phyloP scores from a whole-genome alignment of 2,113 vertebrate genomes.

The Paramormyrops kingsleyae region DNA sequence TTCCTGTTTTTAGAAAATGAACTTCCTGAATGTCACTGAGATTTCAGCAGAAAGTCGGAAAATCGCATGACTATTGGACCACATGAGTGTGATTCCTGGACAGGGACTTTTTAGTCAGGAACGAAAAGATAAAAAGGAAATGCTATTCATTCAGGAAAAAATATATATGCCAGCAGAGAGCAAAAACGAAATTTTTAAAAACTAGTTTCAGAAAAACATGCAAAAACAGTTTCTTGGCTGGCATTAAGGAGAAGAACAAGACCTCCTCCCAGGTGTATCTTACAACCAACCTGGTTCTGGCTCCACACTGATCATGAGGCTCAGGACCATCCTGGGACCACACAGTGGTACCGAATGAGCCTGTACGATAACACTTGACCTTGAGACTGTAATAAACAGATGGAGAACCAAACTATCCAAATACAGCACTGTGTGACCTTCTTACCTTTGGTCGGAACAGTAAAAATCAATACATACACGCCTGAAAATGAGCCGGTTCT shows the following conservation, averaged over 20 bases:
- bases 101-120: not conserved
- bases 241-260: not conserved
- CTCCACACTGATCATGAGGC: not conserved
- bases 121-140: not conserved
- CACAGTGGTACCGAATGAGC: not conserved
- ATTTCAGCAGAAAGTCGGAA: slow-evolving; percentile 9
- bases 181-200: not conserved
- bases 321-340: not conserved
- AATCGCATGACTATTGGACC: slow-evolving; percentile 12
- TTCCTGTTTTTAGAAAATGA: slow-evolving; percentile 27
- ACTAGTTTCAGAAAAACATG: not conserved
- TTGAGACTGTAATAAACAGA: not conserved
- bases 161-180: not conserved
- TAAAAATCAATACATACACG: not conserved
- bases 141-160: not conserved
- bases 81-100: not conserved
- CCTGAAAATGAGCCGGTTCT: not conserved
- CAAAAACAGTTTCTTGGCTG: not conserved
- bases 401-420: not conserved
- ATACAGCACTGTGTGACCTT: not conserved
- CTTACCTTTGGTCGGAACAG: not conserved
- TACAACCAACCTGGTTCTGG: not conserved
- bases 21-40: not conserved
- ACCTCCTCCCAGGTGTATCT: not conserved
- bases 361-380: not conserved